Percentiles rank a stretch among this genome's conserved stretches.
phyloP scores from a whole-genome alignment of 2,113 vertebrate species.

The Syngnathus scovelli region DNA sequence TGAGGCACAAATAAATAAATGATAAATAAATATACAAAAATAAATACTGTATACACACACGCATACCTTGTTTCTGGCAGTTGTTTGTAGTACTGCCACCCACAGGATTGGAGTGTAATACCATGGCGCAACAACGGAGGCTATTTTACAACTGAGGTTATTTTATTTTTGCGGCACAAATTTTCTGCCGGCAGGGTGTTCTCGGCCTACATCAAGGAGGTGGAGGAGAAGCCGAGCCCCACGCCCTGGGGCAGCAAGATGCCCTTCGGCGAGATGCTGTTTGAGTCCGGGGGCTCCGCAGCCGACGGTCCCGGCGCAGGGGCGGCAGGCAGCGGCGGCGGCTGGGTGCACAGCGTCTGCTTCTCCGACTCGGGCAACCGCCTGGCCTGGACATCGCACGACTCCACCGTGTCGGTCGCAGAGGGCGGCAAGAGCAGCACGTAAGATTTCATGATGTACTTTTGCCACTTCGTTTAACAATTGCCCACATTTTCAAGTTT shows the following conservation, averaged over 20 bases:
- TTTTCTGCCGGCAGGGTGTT: constrained; percentile 77
- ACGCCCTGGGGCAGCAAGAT: constrained; percentile 96
- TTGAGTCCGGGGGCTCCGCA: constrained; percentile 80
- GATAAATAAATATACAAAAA: too few relatives aligned
- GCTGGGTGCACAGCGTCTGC: constrained; percentile 92
- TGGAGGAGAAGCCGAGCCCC: constrained; percentile 90
- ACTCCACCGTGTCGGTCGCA: constrained; percentile 87
- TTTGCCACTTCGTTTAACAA: too few relatives aligned
- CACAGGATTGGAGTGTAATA: background rate
- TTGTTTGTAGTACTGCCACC: background rate
- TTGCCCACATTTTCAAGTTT: too few relatives aligned
- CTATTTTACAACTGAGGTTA: too few relatives aligned
- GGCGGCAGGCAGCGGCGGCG: constrained; percentile 56
- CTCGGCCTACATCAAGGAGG: constrained; percentile 96
- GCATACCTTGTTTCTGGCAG: too few relatives aligned
- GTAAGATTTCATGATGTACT: constrained; percentile 35
- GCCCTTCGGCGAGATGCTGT: constrained; percentile 94
- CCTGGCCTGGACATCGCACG: constrained; percentile 92
- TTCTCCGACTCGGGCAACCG: constrained; percentile 87
- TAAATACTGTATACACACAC: too few relatives aligned
- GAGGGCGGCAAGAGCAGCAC: constrained; percentile 82
- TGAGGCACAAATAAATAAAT: too few relatives aligned
- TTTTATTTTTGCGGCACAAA: background rate
- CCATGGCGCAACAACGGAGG: background rate
- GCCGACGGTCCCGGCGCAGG: constrained; percentile 26